Conservation (phyloP, 1,140 invertebrate species). For the Drosophila bipectinata region DNA sequence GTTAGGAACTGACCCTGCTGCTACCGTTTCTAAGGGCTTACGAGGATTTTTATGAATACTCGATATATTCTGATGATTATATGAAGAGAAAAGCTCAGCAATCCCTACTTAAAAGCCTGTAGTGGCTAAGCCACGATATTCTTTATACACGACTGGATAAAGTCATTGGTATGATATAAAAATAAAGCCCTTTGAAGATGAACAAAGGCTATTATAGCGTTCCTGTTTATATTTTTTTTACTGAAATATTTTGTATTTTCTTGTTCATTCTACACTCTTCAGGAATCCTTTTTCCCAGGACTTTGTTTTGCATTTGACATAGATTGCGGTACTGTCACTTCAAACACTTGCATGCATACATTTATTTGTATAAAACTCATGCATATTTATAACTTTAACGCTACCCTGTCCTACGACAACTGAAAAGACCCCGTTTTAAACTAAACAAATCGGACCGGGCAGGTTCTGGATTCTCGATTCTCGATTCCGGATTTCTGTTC, state of each 20-base stretch:
- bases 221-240: background rate
- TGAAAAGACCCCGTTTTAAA: slow-evolving; percentile 31
- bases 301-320: slow-evolving; percentile 64
- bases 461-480: background rate
- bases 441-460: slow-evolving; percentile 27
- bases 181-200: no score
- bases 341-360: slow-evolving; percentile 28
- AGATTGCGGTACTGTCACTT: slow-evolving; percentile 37
- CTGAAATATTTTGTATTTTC: slow-evolving; percentile 1
- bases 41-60: background rate
- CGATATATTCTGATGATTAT: no score
- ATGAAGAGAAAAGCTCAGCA: no score
- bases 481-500: background rate
- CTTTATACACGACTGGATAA: no score
- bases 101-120: no score
- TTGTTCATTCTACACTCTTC: slow-evolving; percentile 5
- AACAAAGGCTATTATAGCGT: no score
- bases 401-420: slow-evolving; percentile 43
- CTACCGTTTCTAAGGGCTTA: slow-evolving; percentile 22
- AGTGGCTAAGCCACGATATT: no score
- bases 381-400: slow-evolving; percentile 33
- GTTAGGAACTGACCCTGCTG: slow-evolving; percentile 3
- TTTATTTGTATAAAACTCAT: slow-evolving; percentile 28
- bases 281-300: slow-evolving; percentile 7
- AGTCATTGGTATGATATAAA: no score